Percentiles rank a stretch among this genome's conserved stretches.
Conservation (phyloP, 2,888 invertebrate species). For the Leptopterna dolabrata region DNA sequence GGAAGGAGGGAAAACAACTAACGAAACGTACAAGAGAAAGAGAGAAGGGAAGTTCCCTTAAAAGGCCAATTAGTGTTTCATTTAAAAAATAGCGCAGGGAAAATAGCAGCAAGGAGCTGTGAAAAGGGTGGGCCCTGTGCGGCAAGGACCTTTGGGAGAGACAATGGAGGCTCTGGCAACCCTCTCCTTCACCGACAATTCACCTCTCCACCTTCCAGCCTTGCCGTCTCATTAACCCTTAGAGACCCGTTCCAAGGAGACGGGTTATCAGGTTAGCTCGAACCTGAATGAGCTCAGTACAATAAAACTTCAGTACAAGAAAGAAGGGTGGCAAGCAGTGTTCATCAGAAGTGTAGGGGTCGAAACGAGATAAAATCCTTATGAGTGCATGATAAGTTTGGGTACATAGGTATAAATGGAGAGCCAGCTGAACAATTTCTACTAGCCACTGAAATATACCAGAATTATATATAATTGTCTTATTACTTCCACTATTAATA, state of each 20-base stretch:
- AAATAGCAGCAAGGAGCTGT: background rate
- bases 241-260: conserved; percentile 1
- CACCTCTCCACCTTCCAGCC: background rate
- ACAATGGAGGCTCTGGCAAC: background rate
- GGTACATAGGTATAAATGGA: too few relatives aligned
- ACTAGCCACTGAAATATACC: too few relatives aligned
- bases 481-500: too few relatives aligned
- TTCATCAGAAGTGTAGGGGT: background rate
- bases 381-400: too few relatives aligned
- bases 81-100: conserved; percentile 16
- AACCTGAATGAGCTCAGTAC: background rate
- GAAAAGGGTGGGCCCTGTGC: background rate
- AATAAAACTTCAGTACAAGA: background rate
- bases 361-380: too few relatives aligned
- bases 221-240: conserved; percentile 32
- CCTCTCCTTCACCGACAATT: background rate
- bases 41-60: background rate
- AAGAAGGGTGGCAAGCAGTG: background rate
- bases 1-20: conserved; percentile 1
- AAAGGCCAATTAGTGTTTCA: conserved; percentile 38
- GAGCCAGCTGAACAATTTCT: too few relatives aligned
- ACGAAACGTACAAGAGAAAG: background rate
- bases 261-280: conserved; percentile 24
- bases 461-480: too few relatives aligned
- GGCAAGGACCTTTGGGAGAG: conserved; percentile 20